A percentile compares a stretch with the other conserved stretches of the same genome.
Conservation (phyloP, 2,113 vertebrate species). For the Mungos mungo region DNA sequence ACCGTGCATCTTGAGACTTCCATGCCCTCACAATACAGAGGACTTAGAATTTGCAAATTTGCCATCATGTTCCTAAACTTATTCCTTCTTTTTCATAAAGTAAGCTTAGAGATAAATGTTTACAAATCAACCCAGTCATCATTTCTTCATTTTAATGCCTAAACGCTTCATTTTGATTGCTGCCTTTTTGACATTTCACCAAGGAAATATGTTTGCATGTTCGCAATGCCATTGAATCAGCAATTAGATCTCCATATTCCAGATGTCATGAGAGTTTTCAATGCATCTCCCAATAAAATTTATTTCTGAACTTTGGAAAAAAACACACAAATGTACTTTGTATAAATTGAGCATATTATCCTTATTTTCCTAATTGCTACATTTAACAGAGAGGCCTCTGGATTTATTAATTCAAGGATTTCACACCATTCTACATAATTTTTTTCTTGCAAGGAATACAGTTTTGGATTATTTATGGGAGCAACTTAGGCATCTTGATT, state of each 20-base stretch:
- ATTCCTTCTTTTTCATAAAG: conserved; percentile 78
- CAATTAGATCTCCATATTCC: conserved; percentile 88
- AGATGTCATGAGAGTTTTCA: conserved; percentile 85
- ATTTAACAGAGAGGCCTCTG: not conserved
- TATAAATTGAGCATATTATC: conserved; percentile 79
- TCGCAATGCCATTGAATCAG: conserved; percentile 83
- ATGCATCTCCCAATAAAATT: conserved; percentile 83
- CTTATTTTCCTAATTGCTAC: conserved; percentile 69
- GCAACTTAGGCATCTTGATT: not conserved
- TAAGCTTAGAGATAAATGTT: conserved; percentile 86
- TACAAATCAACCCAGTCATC: conserved; percentile 86
- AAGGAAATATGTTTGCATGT: conserved; percentile 86
- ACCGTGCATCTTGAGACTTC: not conserved
- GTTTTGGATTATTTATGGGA: conserved; percentile 45
- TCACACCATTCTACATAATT: conserved; percentile 41
- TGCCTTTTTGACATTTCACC: conserved; percentile 88
- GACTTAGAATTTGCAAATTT: conserved; percentile 60
- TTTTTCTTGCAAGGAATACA: conserved; percentile 52
- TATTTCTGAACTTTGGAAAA: conserved; percentile 77
- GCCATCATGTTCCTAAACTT: conserved; percentile 70
- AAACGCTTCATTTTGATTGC: conserved; percentile 85
- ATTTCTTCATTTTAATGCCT: conserved; percentile 87
- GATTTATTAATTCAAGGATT: conserved; percentile 58
- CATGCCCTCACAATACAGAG: not conserved
- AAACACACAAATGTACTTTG: conserved; percentile 78